Conservation (phyloP, 2,888 invertebrate species). For the Drosophila nigricruria region DNA sequence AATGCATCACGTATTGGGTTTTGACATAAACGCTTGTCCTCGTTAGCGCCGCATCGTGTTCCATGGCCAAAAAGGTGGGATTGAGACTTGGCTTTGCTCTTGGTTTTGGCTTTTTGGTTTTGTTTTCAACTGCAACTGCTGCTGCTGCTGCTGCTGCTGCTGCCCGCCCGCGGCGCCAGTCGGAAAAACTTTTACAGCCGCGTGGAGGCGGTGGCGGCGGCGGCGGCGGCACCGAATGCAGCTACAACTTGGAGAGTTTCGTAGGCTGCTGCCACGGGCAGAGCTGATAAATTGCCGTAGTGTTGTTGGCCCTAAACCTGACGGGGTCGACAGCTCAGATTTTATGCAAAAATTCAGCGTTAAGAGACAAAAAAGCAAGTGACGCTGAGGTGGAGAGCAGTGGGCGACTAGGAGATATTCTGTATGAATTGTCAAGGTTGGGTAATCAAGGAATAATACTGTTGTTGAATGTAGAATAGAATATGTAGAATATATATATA, state of each 20-base stretch:
- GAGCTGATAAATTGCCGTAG: conserved; percentile 72
- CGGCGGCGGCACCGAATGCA: conserved; percentile 11
- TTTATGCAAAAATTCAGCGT: conserved; percentile 68
- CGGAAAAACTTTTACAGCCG: conserved; percentile 65
- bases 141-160: conserved; percentile 29
- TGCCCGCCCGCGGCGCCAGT: conserved; percentile 65
- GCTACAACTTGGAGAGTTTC: conserved; percentile 25
- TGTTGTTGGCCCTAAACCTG: conserved; percentile 58
- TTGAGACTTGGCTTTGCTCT: conserved; percentile 34
- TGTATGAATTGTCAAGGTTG: too few species aligned
- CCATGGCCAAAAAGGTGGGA: conserved; percentile 52
- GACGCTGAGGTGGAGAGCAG: not conserved
- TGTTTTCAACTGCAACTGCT: conserved; percentile 18
- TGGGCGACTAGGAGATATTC: not conserved
- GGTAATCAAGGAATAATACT: too few species aligned
- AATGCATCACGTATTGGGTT: conserved; percentile 82
- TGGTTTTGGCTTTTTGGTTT: conserved; percentile 14
- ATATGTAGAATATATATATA: too few species aligned
- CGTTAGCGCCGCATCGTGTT: conserved; percentile 80
- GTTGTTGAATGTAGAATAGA: too few species aligned
- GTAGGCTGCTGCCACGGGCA: conserved; percentile 60
- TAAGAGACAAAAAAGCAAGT: conserved; percentile 11
- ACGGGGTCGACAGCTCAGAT: conserved; percentile 48
- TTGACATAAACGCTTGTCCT: conserved; percentile 83
- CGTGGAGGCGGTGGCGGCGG: conserved; percentile 26